A percentile compares a stretch with the other conserved stretches of the same genome.
These are phyloP conservation scores for Phaethon lepturus DNA, from an alignment of 2,113 vertebrate species.

Conservation along the genomic window DNA sequence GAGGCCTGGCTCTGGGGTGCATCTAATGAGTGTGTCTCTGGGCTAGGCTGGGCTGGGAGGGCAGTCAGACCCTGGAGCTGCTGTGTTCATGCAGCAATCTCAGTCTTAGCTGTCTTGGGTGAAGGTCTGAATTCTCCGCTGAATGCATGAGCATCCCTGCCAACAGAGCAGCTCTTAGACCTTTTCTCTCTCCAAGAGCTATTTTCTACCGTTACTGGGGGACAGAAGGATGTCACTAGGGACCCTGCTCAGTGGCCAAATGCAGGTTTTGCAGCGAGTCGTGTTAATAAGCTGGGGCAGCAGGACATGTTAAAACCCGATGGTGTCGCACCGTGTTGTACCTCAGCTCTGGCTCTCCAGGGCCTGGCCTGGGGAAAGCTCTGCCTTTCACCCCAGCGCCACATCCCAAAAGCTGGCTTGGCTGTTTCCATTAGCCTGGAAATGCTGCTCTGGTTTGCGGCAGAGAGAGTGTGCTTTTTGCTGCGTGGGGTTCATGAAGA, in stretches of 20 bases:
- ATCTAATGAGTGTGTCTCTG: background rate
- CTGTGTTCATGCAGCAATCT: background rate
- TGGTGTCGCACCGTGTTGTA: background rate
- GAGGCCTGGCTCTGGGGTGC: background rate
- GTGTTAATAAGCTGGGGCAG: background rate
- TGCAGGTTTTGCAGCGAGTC: background rate
- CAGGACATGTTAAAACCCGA: background rate
- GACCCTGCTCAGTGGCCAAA: background rate
- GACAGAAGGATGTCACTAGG: background rate
- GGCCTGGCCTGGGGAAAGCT: background rate
- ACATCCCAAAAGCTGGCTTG: background rate
- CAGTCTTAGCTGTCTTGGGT: background rate
- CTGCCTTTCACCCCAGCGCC: background rate
- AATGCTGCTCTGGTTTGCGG: background rate
- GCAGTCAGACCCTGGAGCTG: background rate
- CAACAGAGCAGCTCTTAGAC: background rate
- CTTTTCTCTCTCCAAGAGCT: background rate
- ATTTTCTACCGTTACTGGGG: background rate
- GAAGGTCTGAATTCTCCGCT: background rate
- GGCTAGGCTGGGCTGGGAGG: background rate
- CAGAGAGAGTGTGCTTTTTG: background rate
- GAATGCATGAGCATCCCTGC: background rate
- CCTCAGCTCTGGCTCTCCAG: background rate
- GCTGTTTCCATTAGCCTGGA: background rate
- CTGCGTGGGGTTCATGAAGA: fast-evolving